A percentile compares a stretch with the other conserved stretches of the same genome.
These are phyloP conservation scores for Drosophila percnosoma DNA, from an alignment of 2,888 invertebrate genomes.

Conservation along the genomic window DNA sequence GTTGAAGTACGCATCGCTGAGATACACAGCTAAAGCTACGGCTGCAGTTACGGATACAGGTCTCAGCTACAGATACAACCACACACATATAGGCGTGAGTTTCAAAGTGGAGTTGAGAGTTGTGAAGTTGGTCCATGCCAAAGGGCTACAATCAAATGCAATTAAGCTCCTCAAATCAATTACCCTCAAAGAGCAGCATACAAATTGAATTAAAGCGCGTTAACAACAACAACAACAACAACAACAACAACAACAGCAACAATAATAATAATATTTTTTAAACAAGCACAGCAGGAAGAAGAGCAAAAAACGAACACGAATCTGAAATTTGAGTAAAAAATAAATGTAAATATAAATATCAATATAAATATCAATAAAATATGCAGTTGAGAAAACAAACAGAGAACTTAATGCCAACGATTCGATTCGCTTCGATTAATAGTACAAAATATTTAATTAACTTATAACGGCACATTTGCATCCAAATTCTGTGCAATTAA, in stretches of 20 bases:
- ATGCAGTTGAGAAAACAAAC: slow-evolving; percentile 6
- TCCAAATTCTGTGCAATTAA: slow-evolving; percentile 53
- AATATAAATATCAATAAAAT: background rate
- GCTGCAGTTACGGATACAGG: slow-evolving; percentile 2
- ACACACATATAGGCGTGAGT: slow-evolving; percentile 17
- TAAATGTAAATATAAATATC: background rate
- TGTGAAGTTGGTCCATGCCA: slow-evolving; percentile 18
- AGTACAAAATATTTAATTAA: slow-evolving; percentile 23
- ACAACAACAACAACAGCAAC: slow-evolving; percentile 10
- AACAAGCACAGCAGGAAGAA: background rate
- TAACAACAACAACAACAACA: slow-evolving; percentile 41
- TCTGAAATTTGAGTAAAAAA: background rate
- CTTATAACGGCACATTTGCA: slow-evolving; percentile 43
- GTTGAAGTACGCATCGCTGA: slow-evolving; percentile 62
- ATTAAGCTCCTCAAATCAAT: slow-evolving; percentile 75
- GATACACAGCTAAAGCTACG: slow-evolving; percentile 8
- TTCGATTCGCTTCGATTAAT: background rate
- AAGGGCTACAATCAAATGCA: slow-evolving; percentile 71
- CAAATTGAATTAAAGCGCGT: slow-evolving; percentile 78
- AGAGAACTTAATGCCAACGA: background rate
- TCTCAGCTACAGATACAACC: background rate
- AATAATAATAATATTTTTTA: background rate
- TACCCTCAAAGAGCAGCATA: slow-evolving; percentile 43
- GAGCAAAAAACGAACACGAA: background rate
- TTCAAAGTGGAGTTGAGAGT: slow-evolving; percentile 23